Percentiles rank a stretch among this genome's conserved stretches.
phyloP scores from a whole-genome alignment of 2,888 invertebrate species.

The Kuschelorhynchus macadamiae region DNA sequence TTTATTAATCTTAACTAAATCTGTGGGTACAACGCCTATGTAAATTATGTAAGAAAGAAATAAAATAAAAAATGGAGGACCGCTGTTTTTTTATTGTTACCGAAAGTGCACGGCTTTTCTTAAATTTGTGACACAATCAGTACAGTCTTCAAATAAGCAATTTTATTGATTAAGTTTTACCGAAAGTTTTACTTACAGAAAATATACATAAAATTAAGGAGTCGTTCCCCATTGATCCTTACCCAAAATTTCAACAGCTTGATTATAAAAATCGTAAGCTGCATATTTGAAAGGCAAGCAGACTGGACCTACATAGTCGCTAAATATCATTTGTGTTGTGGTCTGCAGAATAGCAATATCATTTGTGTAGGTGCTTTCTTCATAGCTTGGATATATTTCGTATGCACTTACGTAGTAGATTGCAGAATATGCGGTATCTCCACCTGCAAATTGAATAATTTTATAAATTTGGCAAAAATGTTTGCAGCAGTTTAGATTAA shows the following conservation, averaged over 20 bases:
- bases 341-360: slow-evolving; percentile 73
- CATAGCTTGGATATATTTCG: slow-evolving; percentile 68
- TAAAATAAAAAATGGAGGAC: too few relatives aligned
- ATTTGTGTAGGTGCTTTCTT: slow-evolving; percentile 61
- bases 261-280: slow-evolving; percentile 62
- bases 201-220: too few relatives aligned
- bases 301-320: slow-evolving; percentile 72
- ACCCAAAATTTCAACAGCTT: slow-evolving; percentile 70
- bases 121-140: too few relatives aligned
- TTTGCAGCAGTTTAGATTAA: background rate
- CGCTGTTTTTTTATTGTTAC: too few relatives aligned
- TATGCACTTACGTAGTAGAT: slow-evolving; percentile 64
- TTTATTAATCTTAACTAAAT: too few relatives aligned
- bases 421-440: slow-evolving; percentile 69
- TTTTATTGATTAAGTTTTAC: too few relatives aligned
- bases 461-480: background rate
- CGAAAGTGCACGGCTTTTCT: too few relatives aligned
- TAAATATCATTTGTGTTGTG: slow-evolving; percentile 67
- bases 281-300: slow-evolving; percentile 76
- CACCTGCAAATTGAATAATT: slow-evolving; percentile 64
- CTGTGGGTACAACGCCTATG: too few relatives aligned
- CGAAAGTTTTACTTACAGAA: too few relatives aligned
- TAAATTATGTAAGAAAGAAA: too few relatives aligned
- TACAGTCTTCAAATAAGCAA: too few relatives aligned
- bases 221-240: too few relatives aligned